Evolutionary conservation across 2,888 invertebrate species (phyloP).

Genomic region (Melanostoma scalare): DNA sequence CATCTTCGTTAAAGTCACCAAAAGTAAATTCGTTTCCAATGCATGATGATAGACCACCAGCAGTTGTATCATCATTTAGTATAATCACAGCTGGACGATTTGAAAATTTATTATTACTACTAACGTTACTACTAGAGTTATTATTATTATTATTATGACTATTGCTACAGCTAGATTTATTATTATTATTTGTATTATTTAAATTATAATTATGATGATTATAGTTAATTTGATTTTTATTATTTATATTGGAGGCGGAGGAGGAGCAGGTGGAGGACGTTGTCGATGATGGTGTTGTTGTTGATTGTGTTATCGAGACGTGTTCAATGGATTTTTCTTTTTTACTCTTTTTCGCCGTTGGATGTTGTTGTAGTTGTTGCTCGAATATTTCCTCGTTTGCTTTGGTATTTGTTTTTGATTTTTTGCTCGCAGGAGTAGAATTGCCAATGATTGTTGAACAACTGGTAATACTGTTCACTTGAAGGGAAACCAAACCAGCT

Average conservation of each 20-base stretch:
- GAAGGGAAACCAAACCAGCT: slow-evolving; percentile 35
- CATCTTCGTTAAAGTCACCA: slow-evolving; percentile 82
- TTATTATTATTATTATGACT: slow-evolving; percentile 65
- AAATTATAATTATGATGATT: slow-evolving; percentile 67
- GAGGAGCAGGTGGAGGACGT: slow-evolving; percentile 41
- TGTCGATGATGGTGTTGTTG: slow-evolving; percentile 64
- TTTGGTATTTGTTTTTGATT: slow-evolving; percentile 70
- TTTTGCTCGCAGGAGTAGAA: slow-evolving; percentile 41
- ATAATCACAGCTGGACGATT: slow-evolving; percentile 88
- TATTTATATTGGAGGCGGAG: slow-evolving; percentile 54
- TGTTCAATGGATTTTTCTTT: slow-evolving; percentile 53
- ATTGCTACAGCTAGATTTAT: slow-evolving; percentile 67
- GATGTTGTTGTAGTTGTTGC: slow-evolving; percentile 34
- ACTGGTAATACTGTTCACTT: slow-evolving; percentile 47
- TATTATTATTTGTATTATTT: slow-evolving; percentile 65
- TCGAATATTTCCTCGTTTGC: slow-evolving; percentile 51
- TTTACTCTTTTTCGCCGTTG: slow-evolving; percentile 58
- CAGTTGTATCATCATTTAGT: slow-evolving; percentile 84
- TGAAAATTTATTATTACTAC: slow-evolving; percentile 66
- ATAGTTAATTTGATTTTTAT: slow-evolving; percentile 66
- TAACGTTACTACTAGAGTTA: slow-evolving; percentile 58
- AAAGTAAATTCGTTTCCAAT: slow-evolving; percentile 89
- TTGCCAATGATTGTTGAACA: slow-evolving; percentile 29
- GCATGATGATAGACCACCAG: slow-evolving; percentile 79
- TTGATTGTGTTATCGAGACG: slow-evolving; percentile 53